A percentile compares a stretch with the other conserved stretches of the same genome.
These are phyloP conservation scores for Larimichthys polyactis DNA, from an alignment of 2,113 vertebrate genomes.

Conservation along the genomic window DNA sequence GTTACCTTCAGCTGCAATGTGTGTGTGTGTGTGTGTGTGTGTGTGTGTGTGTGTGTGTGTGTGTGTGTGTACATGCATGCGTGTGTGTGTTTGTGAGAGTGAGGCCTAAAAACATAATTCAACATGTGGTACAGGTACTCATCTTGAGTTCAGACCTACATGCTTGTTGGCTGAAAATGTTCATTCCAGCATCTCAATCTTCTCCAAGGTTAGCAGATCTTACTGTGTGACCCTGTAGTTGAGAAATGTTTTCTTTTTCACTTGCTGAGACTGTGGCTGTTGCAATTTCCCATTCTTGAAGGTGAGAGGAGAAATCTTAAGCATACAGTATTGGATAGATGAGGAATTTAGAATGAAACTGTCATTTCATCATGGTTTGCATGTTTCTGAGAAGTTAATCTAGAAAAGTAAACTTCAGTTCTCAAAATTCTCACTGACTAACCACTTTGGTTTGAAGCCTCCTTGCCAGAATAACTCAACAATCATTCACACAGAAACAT, in stretches of 20 bases:
- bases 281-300: background rate
- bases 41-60: slow-evolving; percentile 1
- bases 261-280: background rate
- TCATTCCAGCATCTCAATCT: slow-evolving; percentile 24
- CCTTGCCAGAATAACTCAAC: slow-evolving; percentile 45
- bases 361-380: background rate
- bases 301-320: background rate
- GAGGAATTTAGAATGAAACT: background rate
- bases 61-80: background rate
- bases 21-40: slow-evolving; percentile 6
- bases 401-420: slow-evolving; percentile 6
- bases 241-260: background rate
- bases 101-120: slow-evolving; percentile 32
- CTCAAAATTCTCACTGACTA: background rate
- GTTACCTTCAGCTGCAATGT: slow-evolving; percentile 28
- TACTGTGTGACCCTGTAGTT: background rate
- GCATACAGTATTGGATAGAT: background rate
- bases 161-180: slow-evolving; percentile 30
- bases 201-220: slow-evolving; percentile 1
- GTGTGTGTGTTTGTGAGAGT: background rate
- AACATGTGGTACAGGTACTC: slow-evolving; percentile 1
- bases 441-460: background rate
- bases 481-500: slow-evolving; percentile 53
- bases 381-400: background rate
- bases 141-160: slow-evolving; percentile 23